Percentiles rank a stretch among this genome's conserved stretches.
phyloP scores from a whole-genome alignment of 2,797 vertebrate species.

The Telmatherina bonti region DNA sequence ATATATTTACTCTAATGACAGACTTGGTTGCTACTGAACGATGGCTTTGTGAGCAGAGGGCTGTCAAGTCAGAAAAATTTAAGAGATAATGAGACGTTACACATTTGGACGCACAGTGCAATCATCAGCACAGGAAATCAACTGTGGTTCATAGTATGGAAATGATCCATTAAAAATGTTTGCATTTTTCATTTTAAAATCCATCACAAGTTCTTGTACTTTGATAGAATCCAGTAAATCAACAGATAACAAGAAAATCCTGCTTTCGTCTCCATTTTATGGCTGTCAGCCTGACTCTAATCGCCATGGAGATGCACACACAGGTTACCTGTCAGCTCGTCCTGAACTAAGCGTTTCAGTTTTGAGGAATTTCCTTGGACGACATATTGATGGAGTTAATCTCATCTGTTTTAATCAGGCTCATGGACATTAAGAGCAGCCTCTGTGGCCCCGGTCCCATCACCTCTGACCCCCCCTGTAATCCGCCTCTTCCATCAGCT shows the following conservation, averaged over 20 bases:
- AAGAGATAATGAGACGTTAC: constrained; percentile 36
- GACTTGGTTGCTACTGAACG: constrained; percentile 32
- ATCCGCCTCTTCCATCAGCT: constrained; percentile 79
- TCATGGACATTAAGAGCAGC: constrained; percentile 72
- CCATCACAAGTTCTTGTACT: too few relatives aligned
- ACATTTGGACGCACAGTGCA: constrained; percentile 22
- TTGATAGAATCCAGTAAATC: too few relatives aligned
- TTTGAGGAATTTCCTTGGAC: constrained; percentile 53
- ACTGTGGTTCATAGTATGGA: constrained; percentile 15
- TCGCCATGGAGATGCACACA: neutral
- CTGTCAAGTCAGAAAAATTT: constrained; percentile 27
- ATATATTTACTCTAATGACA: constrained; percentile 49
- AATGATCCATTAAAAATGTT: constrained; percentile 4
- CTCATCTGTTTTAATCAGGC: constrained; percentile 74
- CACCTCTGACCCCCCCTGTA: constrained; percentile 75
- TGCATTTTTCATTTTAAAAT: too few relatives aligned
- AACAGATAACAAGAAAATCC: neutral
- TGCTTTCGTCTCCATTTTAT: neutral
- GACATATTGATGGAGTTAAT: constrained; percentile 60
- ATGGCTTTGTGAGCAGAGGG: constrained; percentile 33
- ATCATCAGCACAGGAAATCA: constrained; percentile 15
- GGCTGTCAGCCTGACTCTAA: neutral
- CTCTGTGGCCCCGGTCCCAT: constrained; percentile 66
- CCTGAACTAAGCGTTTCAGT: constrained; percentile 15
- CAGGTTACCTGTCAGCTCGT: constrained; percentile 15